These are phyloP conservation scores for Drosophila merina DNA, from an alignment of 2,888 invertebrate species.

Conservation along the genomic window DNA sequence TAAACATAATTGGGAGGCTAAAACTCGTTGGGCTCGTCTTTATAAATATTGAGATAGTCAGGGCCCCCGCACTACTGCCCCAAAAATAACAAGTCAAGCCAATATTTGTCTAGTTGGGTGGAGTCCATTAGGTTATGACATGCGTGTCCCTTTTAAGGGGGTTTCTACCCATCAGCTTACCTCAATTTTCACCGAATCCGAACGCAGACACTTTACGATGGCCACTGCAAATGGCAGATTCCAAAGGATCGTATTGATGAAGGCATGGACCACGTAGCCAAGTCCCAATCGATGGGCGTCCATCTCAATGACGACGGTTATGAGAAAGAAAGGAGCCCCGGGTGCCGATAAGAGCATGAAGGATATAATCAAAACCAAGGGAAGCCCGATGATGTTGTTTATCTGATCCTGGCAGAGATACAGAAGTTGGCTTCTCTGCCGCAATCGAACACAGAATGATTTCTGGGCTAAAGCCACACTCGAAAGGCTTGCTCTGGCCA, in stretches of 20 bases:
- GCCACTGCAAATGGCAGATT: slow-evolving; percentile 45
- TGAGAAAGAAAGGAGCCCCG: slow-evolving; percentile 61
- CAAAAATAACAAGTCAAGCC: not conserved
- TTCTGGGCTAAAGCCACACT: not conserved
- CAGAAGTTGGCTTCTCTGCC: slow-evolving; percentile 56
- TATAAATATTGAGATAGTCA: not conserved
- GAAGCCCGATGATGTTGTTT: slow-evolving; percentile 59
- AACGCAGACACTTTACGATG: slow-evolving; percentile 43
- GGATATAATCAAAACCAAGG: slow-evolving; percentile 54
- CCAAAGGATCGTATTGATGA: slow-evolving; percentile 45
- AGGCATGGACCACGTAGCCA: not conserved
- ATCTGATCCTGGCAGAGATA: slow-evolving; percentile 59
- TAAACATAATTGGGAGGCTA: not conserved
- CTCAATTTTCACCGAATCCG: slow-evolving; percentile 55
- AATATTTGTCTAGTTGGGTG: slow-evolving; percentile 4
- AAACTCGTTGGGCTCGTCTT: not conserved
- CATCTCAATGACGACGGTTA: slow-evolving; percentile 53
- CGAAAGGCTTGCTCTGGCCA: slow-evolving; percentile 16
- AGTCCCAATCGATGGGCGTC: slow-evolving; percentile 3
- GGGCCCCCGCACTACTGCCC: not conserved
- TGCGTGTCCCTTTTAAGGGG: not conserved
- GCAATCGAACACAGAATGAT: slow-evolving; percentile 28
- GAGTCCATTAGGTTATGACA: slow-evolving; percentile 2
- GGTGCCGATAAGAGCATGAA: slow-evolving; percentile 56
- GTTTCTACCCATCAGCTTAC: slow-evolving; percentile 44